Evolutionary conservation across 2,797 vertebrate genomes (phyloP), one percentile per base, ranked within the genome.

Genomic region (Argya squamiceps): DNA sequence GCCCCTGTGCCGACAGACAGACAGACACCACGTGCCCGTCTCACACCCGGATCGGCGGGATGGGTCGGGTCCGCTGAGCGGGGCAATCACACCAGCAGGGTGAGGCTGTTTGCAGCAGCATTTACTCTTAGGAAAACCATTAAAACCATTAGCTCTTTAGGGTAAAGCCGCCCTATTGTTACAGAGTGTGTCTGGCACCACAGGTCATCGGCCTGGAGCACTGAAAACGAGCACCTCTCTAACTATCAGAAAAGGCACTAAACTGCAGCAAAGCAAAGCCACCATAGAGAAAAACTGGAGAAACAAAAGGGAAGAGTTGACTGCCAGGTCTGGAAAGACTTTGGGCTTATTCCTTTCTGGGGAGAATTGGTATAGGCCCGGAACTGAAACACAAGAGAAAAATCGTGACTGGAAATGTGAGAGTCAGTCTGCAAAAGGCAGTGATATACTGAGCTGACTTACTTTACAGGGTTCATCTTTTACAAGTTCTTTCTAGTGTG

Each of bases 51-150:
- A 20, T 10, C 71, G 22, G 74, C 69, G 44, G 27, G 64, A 74
- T 80, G 49, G 7, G 67, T 92, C 94, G 95, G 7, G 67, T 92
- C 94, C 95, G 65, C 69, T 78, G 92, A 88, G 81, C 81, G 4
- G 64, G 64, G 37, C 44, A 88, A 60, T 70, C 64, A 75, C 23
- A 44, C n/a, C 71, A 20, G 47, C 53, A 20, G 65, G 71, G 75
- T 34, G 75, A 80, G 7, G 36, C 58, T 81, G 70, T 89, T 94
- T 75, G 49, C 84, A 75, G 73, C 64, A 59, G 73, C 65, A 81
- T 84, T 96, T 89, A 52, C 53, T 34, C 62, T 9, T 78, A 65
- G 8, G 65, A 89, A 83, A 92, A 71, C 71, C 87, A 83, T 94
- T 47, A 89, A 83, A 92, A 71, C 71, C 87, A 83, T 94, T 47